Evolutionary conservation across 2,888 invertebrate genomes (phyloP), one percentile per base, ranked within the genome.

Genomic region (Carpatolechia fugitivella): DNA sequence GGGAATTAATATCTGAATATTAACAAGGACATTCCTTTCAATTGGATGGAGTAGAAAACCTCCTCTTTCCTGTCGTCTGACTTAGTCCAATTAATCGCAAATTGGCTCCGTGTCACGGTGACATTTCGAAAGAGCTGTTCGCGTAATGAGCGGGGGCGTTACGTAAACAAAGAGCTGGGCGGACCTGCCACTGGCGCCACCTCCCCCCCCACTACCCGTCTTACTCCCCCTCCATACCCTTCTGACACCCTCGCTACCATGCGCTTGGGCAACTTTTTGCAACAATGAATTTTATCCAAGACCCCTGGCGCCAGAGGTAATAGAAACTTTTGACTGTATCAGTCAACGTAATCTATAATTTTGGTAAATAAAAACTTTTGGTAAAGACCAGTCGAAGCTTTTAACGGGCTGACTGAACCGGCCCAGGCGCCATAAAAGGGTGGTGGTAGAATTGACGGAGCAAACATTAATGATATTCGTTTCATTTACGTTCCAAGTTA

Each of bases 161-260:
- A 79, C 85, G 78, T 86, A 85, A 88, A 88, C 88, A 88, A 88
- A 86, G 85, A 82, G 80, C 75, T 85, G 88, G 89, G 89, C 87
- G 89, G 85, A 74, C 76, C 85, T 75, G 84, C 80, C 77, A 78
- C 79, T 67, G 80, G 78, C 77, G 70, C 80, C 82, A 74, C 83
- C 83, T 54, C 62, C 60, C 68, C 66, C 67, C 70, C 44, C 29
- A 6, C 67, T 64, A 68, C 66, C 60, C 68, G 60, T 60, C 60
- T 62, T 57, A 64, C 56, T 56, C 66, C 63, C 69, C 67, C 66
- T 61, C 61, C 6, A 24, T 24, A 24, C 61, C 60, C 66, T 68
- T 64, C 57, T 54, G 48, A 55, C 62, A 60, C 62, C 68, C 69
- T 63, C 62, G 64, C 61, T 76, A 78, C 80, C 72, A n/a, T 82